These are phyloP conservation scores for Ammodytes marinus DNA, from an alignment of 2,113 vertebrate species.

Conservation along the genomic window DNA sequence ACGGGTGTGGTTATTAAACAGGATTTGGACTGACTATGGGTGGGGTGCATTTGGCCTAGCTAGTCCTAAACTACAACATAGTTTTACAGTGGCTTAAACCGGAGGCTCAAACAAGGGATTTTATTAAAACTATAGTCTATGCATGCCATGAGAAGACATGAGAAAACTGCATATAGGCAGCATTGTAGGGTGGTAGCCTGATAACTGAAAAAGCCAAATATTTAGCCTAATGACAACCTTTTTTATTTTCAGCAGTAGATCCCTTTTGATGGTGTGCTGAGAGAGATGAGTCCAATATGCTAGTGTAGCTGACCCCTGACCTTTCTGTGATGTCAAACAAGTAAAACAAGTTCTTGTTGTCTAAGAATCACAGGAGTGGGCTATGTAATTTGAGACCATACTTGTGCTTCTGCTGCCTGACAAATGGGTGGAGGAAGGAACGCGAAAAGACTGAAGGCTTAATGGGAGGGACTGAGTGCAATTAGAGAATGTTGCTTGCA, in stretches of 20 bases:
- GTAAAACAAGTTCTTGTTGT: background rate
- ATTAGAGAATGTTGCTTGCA: background rate
- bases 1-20: slow-evolving; percentile 22
- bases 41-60: background rate
- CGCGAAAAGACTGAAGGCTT: background rate
- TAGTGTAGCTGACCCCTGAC: background rate
- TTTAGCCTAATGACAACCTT: no score
- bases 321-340: background rate
- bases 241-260: no score
- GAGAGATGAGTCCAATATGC: background rate
- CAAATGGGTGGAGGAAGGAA: background rate
- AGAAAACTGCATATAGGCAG: no score
- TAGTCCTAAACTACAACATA: background rate
- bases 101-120: background rate
- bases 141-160: background rate
- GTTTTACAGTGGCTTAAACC: background rate
- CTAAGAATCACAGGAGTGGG: background rate
- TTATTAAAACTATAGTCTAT: background rate
- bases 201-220: background rate
- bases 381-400: background rate
- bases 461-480: background rate
- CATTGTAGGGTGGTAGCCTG: no score
- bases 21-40: background rate
- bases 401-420: background rate
- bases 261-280: background rate